A percentile compares a stretch with the other conserved stretches of the same genome.
These are phyloP conservation scores for Catharus bicknelli DNA, from an alignment of 2,113 vertebrate species.

Conservation along the genomic window DNA sequence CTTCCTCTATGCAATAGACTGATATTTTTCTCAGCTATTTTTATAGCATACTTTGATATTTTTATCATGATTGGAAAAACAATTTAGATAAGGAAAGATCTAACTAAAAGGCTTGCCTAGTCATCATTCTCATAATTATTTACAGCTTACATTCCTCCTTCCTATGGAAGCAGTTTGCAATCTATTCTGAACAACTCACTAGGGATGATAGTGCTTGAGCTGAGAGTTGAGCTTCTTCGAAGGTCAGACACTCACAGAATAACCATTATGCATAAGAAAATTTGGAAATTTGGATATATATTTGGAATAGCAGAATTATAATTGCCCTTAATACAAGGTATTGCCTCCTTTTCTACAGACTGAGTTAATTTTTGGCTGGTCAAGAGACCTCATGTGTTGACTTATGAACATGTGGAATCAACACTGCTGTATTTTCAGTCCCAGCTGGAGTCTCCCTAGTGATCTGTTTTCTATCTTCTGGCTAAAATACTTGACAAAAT, in stretches of 20 bases:
- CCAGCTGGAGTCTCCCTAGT: conserved; percentile 36
- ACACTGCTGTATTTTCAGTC: neutral
- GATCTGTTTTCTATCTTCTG: conserved; percentile 40
- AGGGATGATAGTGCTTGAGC: neutral
- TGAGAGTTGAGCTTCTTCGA: neutral
- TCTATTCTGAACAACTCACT: conserved; percentile 21
- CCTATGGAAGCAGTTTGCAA: conserved; percentile 37
- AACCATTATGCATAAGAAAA: neutral
- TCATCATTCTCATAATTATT: conserved; percentile 55
- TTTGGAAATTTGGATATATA: neutral
- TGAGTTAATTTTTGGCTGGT: neutral
- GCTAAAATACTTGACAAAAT: conserved; percentile 22
- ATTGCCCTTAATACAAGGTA: neutral
- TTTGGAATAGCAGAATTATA: neutral
- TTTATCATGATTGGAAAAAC: conserved; percentile 50
- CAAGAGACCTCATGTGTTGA: neutral
- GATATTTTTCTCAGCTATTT: conserved; percentile 48
- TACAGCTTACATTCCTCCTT: conserved; percentile 49
- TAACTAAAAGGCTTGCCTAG: conserved; percentile 42
- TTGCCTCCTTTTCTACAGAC: neutral
- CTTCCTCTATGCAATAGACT: conserved; percentile 23
- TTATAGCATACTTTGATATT: conserved; percentile 58
- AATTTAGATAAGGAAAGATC: conserved; percentile 59
- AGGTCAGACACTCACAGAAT: conserved; percentile 11
- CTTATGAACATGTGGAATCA: neutral